Evolutionary conservation across 1,140 invertebrate genomes (phyloP), one percentile per base, ranked within the genome.

Genomic region (Caerostris extrusa): DNA sequence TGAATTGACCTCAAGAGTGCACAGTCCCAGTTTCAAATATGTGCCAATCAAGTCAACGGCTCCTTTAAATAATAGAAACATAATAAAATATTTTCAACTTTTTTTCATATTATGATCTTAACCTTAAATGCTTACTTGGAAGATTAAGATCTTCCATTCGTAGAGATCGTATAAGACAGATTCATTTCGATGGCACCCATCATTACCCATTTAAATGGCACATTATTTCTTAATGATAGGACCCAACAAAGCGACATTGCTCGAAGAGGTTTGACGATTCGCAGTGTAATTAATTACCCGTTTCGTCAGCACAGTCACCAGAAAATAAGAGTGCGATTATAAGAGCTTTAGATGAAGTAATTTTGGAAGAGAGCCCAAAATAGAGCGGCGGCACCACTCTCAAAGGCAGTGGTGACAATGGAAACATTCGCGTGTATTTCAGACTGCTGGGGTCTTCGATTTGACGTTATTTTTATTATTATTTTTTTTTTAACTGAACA

Each of bases 371-470:
- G 8, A 17, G 82, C 57, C 17, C 82, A 57, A 57, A 85, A 85
- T 57, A 85, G 56, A 85, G 82, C 82, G 55, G 57, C 82, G 55
- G 82, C 55, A 14, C 82, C 3, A 3, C 57, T 6, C 3, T 7
- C 55, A 85, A 85, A 85, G 57, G 57, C n/a, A 85, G 57, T 57
- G 57, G 17, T 85, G 57, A 85, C 55, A 85, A 85, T 57, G n/a
- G 82, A 85, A 85, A 56, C 19, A 14, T 8, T 57, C 17, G 34
- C 34, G 34, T 34, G 34, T 34, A 34, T 34, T 34, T 64, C 12
- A 64, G 61, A 77, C 71, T 53, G 71, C 71, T 77, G 34, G 71
- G 8, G 34, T 58, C 82, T 85, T 85, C 57, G 57, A 85, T 85
- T 85, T 55, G 82, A n/a, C 61, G 34, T 34, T 34, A 34, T 2